Evolutionary conservation across 92 coral and sea anemone species (phyloP).

Genomic region (Desmophyllum pertusum): DNA sequence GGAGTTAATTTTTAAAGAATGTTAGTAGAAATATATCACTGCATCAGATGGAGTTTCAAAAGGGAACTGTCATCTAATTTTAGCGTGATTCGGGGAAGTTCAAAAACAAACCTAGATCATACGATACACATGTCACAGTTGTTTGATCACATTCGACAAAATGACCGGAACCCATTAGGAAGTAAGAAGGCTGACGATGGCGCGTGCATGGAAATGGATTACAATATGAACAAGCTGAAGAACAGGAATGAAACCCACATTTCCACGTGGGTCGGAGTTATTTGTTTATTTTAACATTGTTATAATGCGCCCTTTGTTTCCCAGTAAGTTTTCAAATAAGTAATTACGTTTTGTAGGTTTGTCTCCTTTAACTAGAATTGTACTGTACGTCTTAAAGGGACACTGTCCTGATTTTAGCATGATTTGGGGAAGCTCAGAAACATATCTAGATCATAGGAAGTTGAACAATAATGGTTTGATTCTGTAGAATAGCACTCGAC

Average conservation of each 20-base stretch:
- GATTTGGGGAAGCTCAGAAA: too few species aligned
- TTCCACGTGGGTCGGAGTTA: background rate
- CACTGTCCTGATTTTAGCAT: too few species aligned
- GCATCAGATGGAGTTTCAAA: background rate
- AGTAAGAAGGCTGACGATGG: background rate
- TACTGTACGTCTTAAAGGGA: too few species aligned
- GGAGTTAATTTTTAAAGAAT: background rate
- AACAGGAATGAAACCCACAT: background rate
- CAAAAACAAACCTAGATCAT: background rate
- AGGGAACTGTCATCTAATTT: background rate
- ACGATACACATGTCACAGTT: background rate
- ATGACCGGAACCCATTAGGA: background rate
- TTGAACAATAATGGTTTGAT: too few species aligned
- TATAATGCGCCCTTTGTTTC: background rate
- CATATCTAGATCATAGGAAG: too few species aligned
- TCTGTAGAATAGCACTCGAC: too few species aligned
- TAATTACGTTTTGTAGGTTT: background rate
- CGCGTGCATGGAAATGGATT: background rate
- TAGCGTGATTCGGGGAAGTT: background rate
- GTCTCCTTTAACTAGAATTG: background rate
- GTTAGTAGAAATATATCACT: background rate
- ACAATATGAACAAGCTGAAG: background rate
- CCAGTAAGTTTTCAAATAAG: background rate
- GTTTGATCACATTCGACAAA: background rate
- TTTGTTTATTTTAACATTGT: background rate